Base-by-base conservation (phyloP, 1,140 invertebrate species). In the Rhopalosiphum padi region DNA sequence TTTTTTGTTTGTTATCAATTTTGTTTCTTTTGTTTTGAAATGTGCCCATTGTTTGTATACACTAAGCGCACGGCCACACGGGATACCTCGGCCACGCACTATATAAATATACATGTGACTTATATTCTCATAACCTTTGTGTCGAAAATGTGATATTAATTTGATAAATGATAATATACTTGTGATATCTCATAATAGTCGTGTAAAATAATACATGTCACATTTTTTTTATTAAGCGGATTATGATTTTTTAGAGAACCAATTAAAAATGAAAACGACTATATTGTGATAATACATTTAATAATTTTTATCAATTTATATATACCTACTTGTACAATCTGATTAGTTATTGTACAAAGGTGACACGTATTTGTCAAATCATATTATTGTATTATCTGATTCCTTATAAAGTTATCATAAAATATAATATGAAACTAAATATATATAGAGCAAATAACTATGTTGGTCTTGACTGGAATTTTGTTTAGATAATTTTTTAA, bases 381-480 rank as follows among this genome's bases (percentile, higher is more conserved):
- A 37, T 41, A 83, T 9, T 23, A 83, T 41, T 83, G 9, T 83
- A 25, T 41, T 25, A 83, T 83, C 22, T 21, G 37, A n/a, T 68
- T 68, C 9, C 60, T 68, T 68, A 68, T 30, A 30, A 68, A 77
- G 30, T n/a, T n/a, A 77, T 77, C 60, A n/a, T 77, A 4, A n/a
- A n/a, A n/a, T 77, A n/a, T n/a, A 53, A 77, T 77, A 18, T 77
- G 1, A 11, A 68, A n/a, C 30, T 60, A 30, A 11, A 11, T 55
- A 55, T 55, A 25, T 9, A 55, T 30, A 7, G 8, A 60, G 25
- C 9, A 15, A n/a, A n/a, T n/a, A 60, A n/a, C 1, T 11, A n/a
- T 77, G 60, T 77, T 77, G 18, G n/a, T 77, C 60, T 85, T 25
- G 22, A 41, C 83, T 41, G 83, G 83, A 85, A 85, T 85, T 85